Evolutionary conservation across 2,113 vertebrate species (phyloP).

Genomic region (Rhodinocichla rosea): DNA sequence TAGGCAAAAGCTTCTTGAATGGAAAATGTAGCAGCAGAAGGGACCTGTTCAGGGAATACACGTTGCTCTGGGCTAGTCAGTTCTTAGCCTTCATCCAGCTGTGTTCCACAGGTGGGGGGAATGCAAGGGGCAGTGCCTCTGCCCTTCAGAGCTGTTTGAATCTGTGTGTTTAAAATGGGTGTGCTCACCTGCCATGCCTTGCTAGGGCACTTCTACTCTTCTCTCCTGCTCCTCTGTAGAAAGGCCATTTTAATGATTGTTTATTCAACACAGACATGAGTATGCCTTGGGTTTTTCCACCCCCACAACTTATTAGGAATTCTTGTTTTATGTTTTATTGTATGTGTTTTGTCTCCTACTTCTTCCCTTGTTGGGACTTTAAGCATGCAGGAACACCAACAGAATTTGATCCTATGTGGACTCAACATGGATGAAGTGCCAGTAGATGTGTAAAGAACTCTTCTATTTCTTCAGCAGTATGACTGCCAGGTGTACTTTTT

Average conservation of each 20-base stretch:
- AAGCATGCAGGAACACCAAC: neutral
- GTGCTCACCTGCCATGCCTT: neutral
- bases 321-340: neutral
- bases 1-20: neutral
- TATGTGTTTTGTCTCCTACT: rapidly evolving
- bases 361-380: neutral
- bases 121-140: neutral
- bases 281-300: neutral
- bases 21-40: neutral
- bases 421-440: neutral
- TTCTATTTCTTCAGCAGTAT: neutral
- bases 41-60: neutral
- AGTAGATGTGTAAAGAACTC: rapidly evolving
- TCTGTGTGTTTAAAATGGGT: neutral
- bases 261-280: neutral
- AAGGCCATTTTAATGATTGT: neutral
- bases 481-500: neutral
- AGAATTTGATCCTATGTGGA: neutral
- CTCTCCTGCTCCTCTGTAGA: neutral
- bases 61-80: neutral
- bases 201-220: neutral
- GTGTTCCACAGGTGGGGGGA: neutral
- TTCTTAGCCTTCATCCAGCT: neutral
- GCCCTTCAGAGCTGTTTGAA: neutral
- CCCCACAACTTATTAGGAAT: neutral